Percentiles rank a stretch among this genome's conserved stretches.
These are phyloP conservation scores for Adelges cooleyi DNA, from an alignment of 1,140 invertebrate genomes.

Conservation along the genomic window DNA sequence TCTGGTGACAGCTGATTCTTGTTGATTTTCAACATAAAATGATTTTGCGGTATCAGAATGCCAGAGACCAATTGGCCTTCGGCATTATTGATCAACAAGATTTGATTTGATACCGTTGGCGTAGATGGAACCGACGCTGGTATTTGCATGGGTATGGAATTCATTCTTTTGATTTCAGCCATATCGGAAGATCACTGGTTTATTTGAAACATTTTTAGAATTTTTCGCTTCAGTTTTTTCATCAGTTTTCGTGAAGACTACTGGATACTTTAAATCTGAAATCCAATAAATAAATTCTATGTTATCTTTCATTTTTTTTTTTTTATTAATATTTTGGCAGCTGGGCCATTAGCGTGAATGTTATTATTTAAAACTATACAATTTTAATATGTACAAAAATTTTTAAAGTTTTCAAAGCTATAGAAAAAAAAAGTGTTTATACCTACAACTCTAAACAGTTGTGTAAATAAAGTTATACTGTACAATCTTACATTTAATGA, in stretches of 20 bases:
- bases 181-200: background rate
- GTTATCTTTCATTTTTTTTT: no score
- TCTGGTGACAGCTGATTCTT: background rate
- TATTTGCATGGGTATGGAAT: no score
- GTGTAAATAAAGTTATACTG: no score
- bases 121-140: background rate
- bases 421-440: no score
- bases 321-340: no score
- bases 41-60: slow-evolving; percentile 4
- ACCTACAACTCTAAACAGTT: no score
- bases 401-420: no score
- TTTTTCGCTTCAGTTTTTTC: slow-evolving; percentile 5
- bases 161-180: no score
- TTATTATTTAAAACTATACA: no score
- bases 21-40: slow-evolving; percentile 24
- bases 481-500: no score
- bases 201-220: background rate
- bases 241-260: background rate
- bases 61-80: slow-evolving; percentile 11
- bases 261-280: slow-evolving; percentile 6
- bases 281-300: slow-evolving; percentile 4
- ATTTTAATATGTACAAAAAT: no score
- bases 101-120: background rate
- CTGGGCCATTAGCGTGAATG: no score
- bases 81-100: slow-evolving; percentile 1